Evolutionary conservation across 1,140 invertebrate genomes (phyloP), one percentile per base, ranked within the genome.

Genomic region (Eumeta japonica): DNA sequence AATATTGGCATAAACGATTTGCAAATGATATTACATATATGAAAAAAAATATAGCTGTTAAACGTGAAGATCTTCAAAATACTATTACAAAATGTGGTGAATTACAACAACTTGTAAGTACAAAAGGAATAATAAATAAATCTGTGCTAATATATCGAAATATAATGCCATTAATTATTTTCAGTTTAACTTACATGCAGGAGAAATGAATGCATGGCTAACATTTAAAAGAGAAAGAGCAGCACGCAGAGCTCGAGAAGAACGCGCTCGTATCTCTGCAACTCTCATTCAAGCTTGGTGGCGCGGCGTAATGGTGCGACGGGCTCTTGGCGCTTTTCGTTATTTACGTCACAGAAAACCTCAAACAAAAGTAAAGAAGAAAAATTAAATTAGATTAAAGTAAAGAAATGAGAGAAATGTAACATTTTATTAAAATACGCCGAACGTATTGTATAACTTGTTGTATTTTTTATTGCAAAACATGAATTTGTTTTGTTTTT

Each of bases 271-370:
- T 0, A 17, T 20, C 5, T 59, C 66, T n/a, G 72, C 72, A n/a
- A 62, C 55, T 10, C 48, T 52, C 2, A 83, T 86, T 34, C 82
- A 83, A 60, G 79, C 86, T 0, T 87, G 83, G 80, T 87, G 84
- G 84, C 75, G 83, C 37, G 83, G 83, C 10, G 59, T 82, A 10
- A 84, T 86, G 83, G 83, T 85, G 12, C 77, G 84, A 10, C 68
- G 79, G 39, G 80, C 80, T 37, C 62, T 86, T 17, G 83, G 83
- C 14, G 77, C 78, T 15, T 85, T 80, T 58, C 75, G 77, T 44
- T 81, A 80, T 46, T 52, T 74, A 3, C 47, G 49, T 24, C 82
- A 81, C 9, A 73, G 67, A 39, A 67, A 66, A 42, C 13, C 45
- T 17, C 38, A 63, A 1, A 36, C 67, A 28, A 64, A 71, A 41